Base-by-base conservation (phyloP, 2,888 invertebrate species). In the Barypeithes pellucidus region DNA sequence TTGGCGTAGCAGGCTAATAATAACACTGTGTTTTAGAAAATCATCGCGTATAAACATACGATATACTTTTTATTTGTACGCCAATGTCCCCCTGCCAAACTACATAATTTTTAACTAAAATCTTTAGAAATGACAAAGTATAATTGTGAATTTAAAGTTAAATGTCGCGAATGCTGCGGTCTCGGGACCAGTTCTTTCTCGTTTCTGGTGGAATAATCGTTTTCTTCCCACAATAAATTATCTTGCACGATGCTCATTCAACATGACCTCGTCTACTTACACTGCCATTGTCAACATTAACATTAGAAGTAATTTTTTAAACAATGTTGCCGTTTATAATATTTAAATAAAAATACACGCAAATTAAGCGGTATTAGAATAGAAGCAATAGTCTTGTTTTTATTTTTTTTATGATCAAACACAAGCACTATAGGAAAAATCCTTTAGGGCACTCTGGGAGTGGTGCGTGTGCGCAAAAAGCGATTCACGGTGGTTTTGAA, bases 181-280 rank as follows among this genome's bases (percentile, higher is more conserved):
- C 61, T 67, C 61, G 54, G 59, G 73, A 59, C 73, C 71, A 76
- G 63, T 76, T 75, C 66, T 73, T 59, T 61, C 63, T 50, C 69
- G 70, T 57, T 75, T 70, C 66, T 73, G 73, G 73, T 71, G 41
- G 71, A 76, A 76, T 76, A 73, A 73, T 76, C 73, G 60, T 63
- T 76, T 73, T 73, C 76, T 77, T 77, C 77, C 77, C 77, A 77
- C 77, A 77, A 74, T 67, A 74, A 77, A 76, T 72, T 75, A 75
- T 76, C 68, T 71, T 65, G 74, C 62, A 75, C 70, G 52, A 76
- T 74, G 77, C 66, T 77, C 77, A 75, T 75, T 70, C 68, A 75
- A 70, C 73, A 75, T 77, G 76, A 76, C 77, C 77, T 77, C 76
- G 72, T 43, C 43, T 66, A 41, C 41, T 54, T 54, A 45, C 33